phyloP scores from a whole-genome alignment of 2,797 vertebrate species.

The Ambastaia sidthimunki region DNA sequence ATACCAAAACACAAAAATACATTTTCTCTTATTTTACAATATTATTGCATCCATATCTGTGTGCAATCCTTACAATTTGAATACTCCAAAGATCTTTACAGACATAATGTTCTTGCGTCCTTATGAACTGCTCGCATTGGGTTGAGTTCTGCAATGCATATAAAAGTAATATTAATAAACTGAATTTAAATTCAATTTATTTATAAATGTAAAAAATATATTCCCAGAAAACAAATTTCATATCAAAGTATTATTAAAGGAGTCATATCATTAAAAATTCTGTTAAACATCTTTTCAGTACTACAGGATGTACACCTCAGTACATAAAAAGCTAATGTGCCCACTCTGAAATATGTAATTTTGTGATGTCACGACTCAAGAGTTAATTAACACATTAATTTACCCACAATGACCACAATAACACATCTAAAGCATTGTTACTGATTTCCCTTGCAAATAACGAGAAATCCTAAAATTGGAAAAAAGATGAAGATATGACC shows the following conservation, averaged over 20 bases:
- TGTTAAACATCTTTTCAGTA: neutral
- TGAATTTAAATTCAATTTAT: slow-evolving; percentile 21
- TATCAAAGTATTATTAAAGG: neutral
- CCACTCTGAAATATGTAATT: neutral
- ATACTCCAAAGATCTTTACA: slow-evolving; percentile 48
- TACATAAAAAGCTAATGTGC: neutral
- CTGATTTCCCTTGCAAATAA: too few relatives aligned
- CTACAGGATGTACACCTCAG: too few relatives aligned
- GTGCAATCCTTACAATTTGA: slow-evolving; percentile 38
- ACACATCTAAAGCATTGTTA: neutral
- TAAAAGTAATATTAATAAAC: slow-evolving; percentile 57
- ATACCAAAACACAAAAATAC: slow-evolving; percentile 36
- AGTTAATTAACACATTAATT: too few relatives aligned
- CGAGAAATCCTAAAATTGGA: too few relatives aligned
- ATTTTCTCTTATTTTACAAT: neutral
- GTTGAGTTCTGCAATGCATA: slow-evolving; percentile 66
- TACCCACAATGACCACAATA: too few relatives aligned
- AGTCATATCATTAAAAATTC: neutral
- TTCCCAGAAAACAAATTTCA: neutral
- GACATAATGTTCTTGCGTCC: slow-evolving; percentile 54
- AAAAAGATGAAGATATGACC: neutral
- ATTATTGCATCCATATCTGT: slow-evolving; percentile 46
- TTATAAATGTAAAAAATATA: too few relatives aligned
- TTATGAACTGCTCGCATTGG: slow-evolving; percentile 71
- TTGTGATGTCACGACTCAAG: neutral